Base-by-base conservation (phyloP, 1,140 invertebrate genomes). In the Zophobas atratus region DNA sequence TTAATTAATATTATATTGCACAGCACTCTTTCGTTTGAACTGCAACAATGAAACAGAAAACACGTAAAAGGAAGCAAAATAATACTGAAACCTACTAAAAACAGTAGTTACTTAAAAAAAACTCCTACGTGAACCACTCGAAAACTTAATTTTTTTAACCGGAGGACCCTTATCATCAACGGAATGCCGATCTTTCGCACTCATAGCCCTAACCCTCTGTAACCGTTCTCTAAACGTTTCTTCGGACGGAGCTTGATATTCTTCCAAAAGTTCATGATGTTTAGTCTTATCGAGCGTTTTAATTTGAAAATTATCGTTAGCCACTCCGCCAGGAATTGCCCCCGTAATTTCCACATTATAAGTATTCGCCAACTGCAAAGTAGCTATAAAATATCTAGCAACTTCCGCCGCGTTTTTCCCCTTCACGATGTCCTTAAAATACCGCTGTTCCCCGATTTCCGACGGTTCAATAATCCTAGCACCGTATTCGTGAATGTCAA, bases 401-500 rank as follows among this genome's bases (percentile, higher is more conserved):
- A 84, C 82, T 80, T 85, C 84, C 1, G 81, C 70, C 2, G 83
- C 57, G 0, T 70, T 80, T 80, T 84, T 82, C 1, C 81, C 83
- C 5, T 73, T 36, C 20, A 82, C 80, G 5, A 86, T 38, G 38
- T 81, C 38, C 4, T 53, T 53, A 67, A 85, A 85, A 34, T 57
- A 57, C 60, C 75, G 74, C 5, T 60, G 67, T 63, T 81, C 70
- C 4, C 81, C 79, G 1, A 80, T 38, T 46, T 80, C 35, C 46
- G 84, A 76, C n/a, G 57, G 49, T n/a, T 83, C 80, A 46, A 85
- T 84, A 2, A 86, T 83, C 39, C 76, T 79, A 0, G 81, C 51
- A 3, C 83, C 84, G 43, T 85, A 85, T 46, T 82, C 80, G 63
- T 86, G 85, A 56, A 86, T 85, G 77, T 85, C 80, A 60, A 85